Conservation (phyloP, 1,140 invertebrate genomes). For the Drosophila kohkoa region DNA sequence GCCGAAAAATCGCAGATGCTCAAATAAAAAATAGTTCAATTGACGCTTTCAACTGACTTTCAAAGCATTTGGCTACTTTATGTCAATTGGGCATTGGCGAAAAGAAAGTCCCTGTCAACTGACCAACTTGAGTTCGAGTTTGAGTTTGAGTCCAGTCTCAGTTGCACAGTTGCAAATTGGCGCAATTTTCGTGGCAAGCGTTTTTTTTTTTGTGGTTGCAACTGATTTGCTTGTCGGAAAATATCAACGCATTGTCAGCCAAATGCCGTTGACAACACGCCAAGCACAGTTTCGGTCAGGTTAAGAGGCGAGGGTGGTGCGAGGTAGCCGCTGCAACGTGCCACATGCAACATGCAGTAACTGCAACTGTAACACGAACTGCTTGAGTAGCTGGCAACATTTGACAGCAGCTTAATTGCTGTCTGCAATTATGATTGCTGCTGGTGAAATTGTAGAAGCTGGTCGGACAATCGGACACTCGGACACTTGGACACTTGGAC, state of each 20-base stretch:
- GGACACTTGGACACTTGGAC: slow-evolving; percentile 1
- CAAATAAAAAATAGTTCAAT: slow-evolving; percentile 41
- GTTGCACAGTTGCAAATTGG: slow-evolving; percentile 62
- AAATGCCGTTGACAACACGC: slow-evolving; percentile 66
- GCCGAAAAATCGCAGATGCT: slow-evolving; percentile 13
- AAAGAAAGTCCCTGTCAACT: slow-evolving; percentile 56
- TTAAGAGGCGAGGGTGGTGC: slow-evolving; percentile 19
- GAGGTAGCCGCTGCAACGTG: slow-evolving; percentile 42
- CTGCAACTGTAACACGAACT: slow-evolving; percentile 75
- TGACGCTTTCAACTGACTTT: slow-evolving; percentile 47
- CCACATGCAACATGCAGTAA: slow-evolving; percentile 49
- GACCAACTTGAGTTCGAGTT: slow-evolving; percentile 10
- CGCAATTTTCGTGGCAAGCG: slow-evolving; percentile 60
- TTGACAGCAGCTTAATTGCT: slow-evolving; percentile 80
- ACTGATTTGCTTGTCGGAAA: slow-evolving; percentile 81
- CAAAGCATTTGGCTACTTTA: slow-evolving; percentile 51
- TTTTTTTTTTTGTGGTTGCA: slow-evolving; percentile 23
- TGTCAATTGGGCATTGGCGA: slow-evolving; percentile 50
- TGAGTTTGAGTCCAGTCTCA: slow-evolving; percentile 8
- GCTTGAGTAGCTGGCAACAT: slow-evolving; percentile 75
- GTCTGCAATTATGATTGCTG: slow-evolving; percentile 78
- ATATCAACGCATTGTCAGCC: slow-evolving; percentile 82
- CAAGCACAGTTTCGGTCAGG: slow-evolving; percentile 21
- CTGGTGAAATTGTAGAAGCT: slow-evolving; percentile 55
- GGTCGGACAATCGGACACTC: slow-evolving; percentile 24